Base-by-base conservation (phyloP, 2,888 invertebrate species). In the Cephus runcator region DNA sequence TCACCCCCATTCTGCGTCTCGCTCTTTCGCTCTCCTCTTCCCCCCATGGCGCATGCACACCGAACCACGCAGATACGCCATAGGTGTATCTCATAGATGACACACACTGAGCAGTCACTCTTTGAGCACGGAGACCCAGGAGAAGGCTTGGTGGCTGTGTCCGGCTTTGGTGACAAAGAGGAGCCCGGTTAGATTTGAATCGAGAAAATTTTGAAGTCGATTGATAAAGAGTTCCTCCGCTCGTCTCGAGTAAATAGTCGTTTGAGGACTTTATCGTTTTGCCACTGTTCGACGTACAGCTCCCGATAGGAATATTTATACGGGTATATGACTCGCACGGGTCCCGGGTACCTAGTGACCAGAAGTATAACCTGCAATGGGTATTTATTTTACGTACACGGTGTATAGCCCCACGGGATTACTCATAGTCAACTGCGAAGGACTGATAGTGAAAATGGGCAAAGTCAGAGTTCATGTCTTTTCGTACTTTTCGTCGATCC, bases 1-100 rank as follows among this genome's bases (percentile, higher is more conserved):
- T 71, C 83, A 69, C 23, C 23, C 75, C 68, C 69, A 12, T 36
- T 84, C 80, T 82, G 74, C 81, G 79, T 80, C 81, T 82, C 81
- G 23, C 40, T 23, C 15, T 81, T 82, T 81, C 79, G 79, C 81
- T 81, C 79, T 79, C 78, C 56, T 76, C 69, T 73, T 79, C 75
- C 69, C 34, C 75, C 75, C 69, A 73, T 75, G 69, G 56, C 23
- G 56, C 56, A 56, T 56, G 0, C 56, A 56, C 23, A 56, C 23
- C 23, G 23, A 56, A 9, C 6, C 56, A 35, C 74, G 74, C 35
- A 34, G 34, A 30, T 68, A 74, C 35, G 23, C 12, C 69, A 71
- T 77, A 75, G 75, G 75, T 77, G 75, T 73, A 31, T 69, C 56
- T 71, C 71, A 31, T 3, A 1, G 71, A 33, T 80, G 73, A 73